Evolutionary conservation across 2,888 invertebrate genomes (phyloP).

Genomic region (Peribatodes rhomboidaria): DNA sequence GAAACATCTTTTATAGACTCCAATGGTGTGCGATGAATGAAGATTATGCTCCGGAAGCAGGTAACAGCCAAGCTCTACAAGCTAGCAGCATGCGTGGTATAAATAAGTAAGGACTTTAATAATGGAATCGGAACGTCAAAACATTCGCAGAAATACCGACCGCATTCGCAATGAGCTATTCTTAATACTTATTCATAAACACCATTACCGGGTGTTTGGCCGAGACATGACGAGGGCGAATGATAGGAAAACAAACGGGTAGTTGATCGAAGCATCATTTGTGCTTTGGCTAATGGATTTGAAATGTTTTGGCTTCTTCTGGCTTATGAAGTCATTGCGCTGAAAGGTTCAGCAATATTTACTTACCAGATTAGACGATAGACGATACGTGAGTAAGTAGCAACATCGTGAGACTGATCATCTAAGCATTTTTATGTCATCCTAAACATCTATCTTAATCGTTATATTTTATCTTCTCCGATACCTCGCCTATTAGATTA

Average conservation of each 20-base stretch:
- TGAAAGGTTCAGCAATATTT: conserved; percentile 10
- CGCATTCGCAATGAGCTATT: conserved; percentile 34
- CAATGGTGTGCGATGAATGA: not conserved
- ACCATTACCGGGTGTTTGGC: conserved; percentile 26
- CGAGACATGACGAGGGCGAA: conserved; percentile 25
- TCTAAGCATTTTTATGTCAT: too few relatives aligned
- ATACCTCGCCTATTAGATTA: too few relatives aligned
- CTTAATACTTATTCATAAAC: conserved; percentile 32
- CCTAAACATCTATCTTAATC: too few relatives aligned
- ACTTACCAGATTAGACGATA: conserved; percentile 6
- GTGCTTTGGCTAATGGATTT: conserved; percentile 25
- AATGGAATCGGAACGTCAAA: conserved; percentile 27
- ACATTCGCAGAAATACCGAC: conserved; percentile 29
- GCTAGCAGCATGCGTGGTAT: conserved; percentile 5
- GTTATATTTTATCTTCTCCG: too few relatives aligned
- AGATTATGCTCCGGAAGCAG: not conserved
- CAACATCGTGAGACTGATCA: too few relatives aligned
- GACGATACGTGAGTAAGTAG: too few relatives aligned
- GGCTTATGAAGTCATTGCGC: conserved; percentile 10
- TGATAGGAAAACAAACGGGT: conserved; percentile 27
- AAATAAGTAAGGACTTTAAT: conserved; percentile 20
- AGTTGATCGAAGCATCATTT: conserved; percentile 21
- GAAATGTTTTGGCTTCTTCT: conserved; percentile 22
- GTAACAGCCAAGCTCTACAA: conserved; percentile 1
- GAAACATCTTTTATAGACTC: not conserved